Evolutionary conservation across 23 tunicate species (phyloP).

Genomic region (Corella eumyota): DNA sequence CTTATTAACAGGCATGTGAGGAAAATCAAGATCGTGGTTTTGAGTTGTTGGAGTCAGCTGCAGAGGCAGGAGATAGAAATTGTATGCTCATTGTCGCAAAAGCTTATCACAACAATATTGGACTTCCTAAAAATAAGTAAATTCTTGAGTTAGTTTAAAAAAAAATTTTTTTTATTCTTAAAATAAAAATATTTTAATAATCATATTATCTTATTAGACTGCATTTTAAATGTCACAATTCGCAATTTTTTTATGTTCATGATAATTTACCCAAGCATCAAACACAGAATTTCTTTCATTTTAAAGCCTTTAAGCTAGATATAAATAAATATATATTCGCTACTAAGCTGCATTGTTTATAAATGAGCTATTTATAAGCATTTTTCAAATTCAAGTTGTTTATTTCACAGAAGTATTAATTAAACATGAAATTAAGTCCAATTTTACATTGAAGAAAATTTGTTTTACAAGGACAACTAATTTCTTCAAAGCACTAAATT

Average conservation of each 20-base stretch:
- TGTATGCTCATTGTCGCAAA: constrained; percentile 69
- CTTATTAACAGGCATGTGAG: constrained; percentile 51
- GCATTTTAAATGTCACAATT: too few species aligned
- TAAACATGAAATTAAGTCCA: too few species aligned
- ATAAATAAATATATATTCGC: too few species aligned
- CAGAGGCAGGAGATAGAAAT: constrained; percentile 79
- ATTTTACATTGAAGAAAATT: too few species aligned
- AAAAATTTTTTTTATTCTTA: background rate
- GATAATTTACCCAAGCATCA: too few species aligned
- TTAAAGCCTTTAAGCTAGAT: too few species aligned
- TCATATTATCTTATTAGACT: background rate
- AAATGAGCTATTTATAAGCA: too few species aligned
- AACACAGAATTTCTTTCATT: too few species aligned
- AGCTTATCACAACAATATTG: constrained; percentile 64
- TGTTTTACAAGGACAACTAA: constrained; percentile 18
- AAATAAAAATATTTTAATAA: background rate
- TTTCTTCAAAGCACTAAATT: constrained; percentile 39
- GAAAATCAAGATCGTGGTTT: constrained; percentile 66
- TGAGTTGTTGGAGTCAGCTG: constrained; percentile 52
- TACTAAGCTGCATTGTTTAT: too few species aligned
- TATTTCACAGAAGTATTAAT: too few species aligned
- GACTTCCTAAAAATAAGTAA: constrained; percentile 64
- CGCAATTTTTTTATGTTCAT: too few species aligned
- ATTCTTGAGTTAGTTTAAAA: background rate
- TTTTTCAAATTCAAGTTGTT: too few species aligned